phyloP scores from a whole-genome alignment of 2,797 vertebrate species.

The Spinus olivaceus region DNA sequence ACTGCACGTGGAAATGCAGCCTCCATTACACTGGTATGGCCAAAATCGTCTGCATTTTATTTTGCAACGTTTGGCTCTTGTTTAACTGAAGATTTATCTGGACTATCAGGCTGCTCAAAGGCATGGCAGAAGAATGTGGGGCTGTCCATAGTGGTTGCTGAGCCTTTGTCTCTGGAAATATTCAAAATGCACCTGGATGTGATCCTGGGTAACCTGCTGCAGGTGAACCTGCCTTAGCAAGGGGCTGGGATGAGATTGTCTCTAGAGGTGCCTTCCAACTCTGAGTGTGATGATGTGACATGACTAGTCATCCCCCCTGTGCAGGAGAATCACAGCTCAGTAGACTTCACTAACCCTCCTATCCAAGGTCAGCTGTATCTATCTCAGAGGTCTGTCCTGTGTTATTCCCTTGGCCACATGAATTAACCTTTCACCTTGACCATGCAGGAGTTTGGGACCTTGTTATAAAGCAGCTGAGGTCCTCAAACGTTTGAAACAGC shows the following conservation, averaged over 20 bases:
- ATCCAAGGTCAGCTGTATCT: neutral
- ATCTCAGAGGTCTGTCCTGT: neutral
- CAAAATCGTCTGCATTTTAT: neutral
- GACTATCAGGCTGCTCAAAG: neutral
- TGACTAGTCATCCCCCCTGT: neutral
- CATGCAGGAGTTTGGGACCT: neutral
- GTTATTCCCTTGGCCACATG: neutral
- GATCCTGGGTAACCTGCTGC: neutral
- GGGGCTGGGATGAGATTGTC: accelerated
- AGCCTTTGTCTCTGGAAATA: neutral
- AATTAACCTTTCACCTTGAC: neutral
- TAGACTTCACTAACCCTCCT: neutral
- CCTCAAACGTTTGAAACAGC: neutral
- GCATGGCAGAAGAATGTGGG: neutral
- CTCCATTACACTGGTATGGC: accelerated
- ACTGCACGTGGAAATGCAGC: accelerated
- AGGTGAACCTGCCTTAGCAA: neutral
- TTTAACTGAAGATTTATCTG: neutral
- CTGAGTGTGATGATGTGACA: neutral
- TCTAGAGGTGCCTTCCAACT: neutral
- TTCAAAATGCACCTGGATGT: neutral
- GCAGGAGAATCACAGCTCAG: neutral
- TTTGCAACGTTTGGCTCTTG: neutral
- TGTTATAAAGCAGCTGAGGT: neutral
- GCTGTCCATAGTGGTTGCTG: neutral